Evolutionary conservation across 2,113 vertebrate genomes (phyloP).

Genomic region (Eurypyga helias): DNA sequence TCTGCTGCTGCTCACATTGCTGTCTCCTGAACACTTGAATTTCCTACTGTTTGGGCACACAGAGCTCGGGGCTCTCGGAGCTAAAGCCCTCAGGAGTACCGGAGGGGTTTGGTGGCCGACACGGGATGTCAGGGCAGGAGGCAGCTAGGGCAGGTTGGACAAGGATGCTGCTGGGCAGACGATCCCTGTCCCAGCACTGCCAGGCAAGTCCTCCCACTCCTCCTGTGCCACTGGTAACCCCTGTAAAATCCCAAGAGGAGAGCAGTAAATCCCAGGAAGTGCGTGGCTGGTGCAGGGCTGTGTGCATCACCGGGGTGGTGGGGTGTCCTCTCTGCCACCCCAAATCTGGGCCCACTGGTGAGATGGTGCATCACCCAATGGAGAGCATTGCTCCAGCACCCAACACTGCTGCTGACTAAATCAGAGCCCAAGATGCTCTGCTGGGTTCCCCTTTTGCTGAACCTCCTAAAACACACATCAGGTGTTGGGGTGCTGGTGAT

Average conservation of each 20-base stretch:
- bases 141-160: accelerated
- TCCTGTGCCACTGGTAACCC: accelerated
- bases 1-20: neutral
- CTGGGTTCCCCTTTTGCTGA: neutral
- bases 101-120: accelerated
- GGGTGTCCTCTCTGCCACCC: neutral
- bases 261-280: neutral
- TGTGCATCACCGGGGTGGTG: accelerated
- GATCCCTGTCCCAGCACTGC: accelerated
- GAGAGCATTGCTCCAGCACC: neutral
- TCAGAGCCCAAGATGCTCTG: neutral
- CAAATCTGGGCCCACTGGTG: neutral
- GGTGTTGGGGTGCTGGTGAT: neutral
- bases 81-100: neutral
- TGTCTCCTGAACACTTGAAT: neutral
- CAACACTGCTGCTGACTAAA: accelerated
- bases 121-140: neutral
- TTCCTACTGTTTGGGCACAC: accelerated
- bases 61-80: accelerated
- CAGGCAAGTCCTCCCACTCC: neutral
- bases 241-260: neutral
- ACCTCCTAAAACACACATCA: accelerated
- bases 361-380: accelerated
- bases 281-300: neutral
- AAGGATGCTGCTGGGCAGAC: neutral